Evolutionary conservation across 2,113 vertebrate genomes (phyloP), one percentile per base, ranked within the genome.

Genomic region (Ia io): DNA sequence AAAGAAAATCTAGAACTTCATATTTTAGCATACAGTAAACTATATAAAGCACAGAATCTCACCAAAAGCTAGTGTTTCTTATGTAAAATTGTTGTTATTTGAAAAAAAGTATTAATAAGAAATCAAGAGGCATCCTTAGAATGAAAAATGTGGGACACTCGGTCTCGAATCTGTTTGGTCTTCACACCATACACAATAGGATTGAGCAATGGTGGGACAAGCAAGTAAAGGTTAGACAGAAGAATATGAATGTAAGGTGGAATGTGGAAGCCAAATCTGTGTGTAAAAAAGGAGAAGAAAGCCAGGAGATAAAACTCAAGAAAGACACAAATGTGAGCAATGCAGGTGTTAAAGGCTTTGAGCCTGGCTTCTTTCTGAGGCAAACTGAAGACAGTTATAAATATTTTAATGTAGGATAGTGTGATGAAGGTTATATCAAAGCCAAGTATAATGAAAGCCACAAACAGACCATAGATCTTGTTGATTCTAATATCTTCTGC

Each of bases 151-250:
- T 9, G 22, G 20, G 7, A 56, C 53, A 56, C 22, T 56, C 53
- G 53, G 22, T 56, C 53, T 56, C 53, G 6, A 56, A 56, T 56
- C 53, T 56, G 53, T 56, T 56, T 56, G 20, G 53, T 56, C 53
- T 56, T 56, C 53, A 56, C 53, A 56, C 53, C 53, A 56, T 56
- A 56, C 22, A 56, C 53, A 28, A 96, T 17, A 53, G 84, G 93
- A 32, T 88, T 96, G 56, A 95, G 88, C 44, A 95, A 79, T 44
- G 89, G 84, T 7, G 91, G 83, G 13, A 96, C 10, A 42, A 91
- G 67, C 18, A 97, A 76, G 47, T 97, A 98, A 88, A 98, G 0
- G 8, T 96, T 93, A 14, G 97, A 97, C 71, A 96, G 86, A 40
- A 80, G 1, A 77, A 98, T 23, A 5, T 97, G 97, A 2, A 98